Conservation (phyloP, 2,888 invertebrate species). For the Halictus ligatus region DNA sequence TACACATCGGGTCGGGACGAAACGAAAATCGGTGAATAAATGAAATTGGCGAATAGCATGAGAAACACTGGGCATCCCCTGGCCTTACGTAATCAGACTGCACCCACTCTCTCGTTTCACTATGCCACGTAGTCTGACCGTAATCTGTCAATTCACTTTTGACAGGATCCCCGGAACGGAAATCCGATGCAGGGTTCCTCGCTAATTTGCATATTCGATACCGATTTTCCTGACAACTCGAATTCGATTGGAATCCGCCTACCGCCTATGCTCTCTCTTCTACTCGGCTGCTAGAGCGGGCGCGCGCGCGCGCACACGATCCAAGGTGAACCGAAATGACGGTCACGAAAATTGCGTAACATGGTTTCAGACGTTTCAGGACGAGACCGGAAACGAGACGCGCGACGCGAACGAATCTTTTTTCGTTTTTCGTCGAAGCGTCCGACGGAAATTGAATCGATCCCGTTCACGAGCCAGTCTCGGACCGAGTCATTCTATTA, state of each 20-base stretch:
- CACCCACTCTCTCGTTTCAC: constrained; percentile 53
- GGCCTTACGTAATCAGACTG: constrained; percentile 69
- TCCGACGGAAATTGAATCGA: constrained; percentile 42
- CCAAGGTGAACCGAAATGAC: constrained; percentile 28
- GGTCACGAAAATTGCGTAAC: constrained; percentile 49
- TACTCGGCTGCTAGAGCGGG: neutral
- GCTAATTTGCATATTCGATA: constrained; percentile 67
- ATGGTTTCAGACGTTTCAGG: neutral
- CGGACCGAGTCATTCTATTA: neutral
- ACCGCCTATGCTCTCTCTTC: neutral
- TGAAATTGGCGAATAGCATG: constrained; percentile 17
- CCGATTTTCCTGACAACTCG: constrained; percentile 39
- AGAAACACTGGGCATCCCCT: constrained; percentile 58
- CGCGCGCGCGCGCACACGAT: neutral
- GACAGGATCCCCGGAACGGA: constrained; percentile 60
- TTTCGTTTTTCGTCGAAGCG: neutral
- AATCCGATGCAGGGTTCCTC: constrained; percentile 56
- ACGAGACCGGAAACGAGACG: constrained; percentile 44
- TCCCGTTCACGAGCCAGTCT: constrained; percentile 23
- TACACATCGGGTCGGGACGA: too few species aligned
- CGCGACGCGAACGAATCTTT: constrained; percentile 19
- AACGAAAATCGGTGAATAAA: neutral
- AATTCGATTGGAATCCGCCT: constrained; percentile 16
- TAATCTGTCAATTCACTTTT: constrained; percentile 70
- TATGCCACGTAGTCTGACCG: constrained; percentile 44